A percentile compares a stretch with the other conserved stretches of the same genome.
Evolutionary conservation across 2,113 vertebrate genomes (phyloP).

Genomic region (Falco punctatus): DNA sequence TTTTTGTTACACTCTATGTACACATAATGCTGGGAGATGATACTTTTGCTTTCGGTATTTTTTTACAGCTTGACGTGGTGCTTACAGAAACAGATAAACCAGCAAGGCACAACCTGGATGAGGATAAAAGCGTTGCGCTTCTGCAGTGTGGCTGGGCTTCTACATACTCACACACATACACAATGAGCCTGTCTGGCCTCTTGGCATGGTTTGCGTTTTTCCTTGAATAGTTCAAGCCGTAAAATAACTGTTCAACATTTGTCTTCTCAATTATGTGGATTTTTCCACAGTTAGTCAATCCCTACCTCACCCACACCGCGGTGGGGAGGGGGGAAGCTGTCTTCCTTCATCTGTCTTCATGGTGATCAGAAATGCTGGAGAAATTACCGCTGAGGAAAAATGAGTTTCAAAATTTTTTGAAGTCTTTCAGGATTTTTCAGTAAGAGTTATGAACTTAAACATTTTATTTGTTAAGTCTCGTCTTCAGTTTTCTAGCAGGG

Average conservation of each 20-base stretch:
- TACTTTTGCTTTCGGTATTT: not conserved
- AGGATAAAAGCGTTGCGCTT: not conserved
- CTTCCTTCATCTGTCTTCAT: conserved; percentile 2
- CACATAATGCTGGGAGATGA: not conserved
- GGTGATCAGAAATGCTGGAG: not conserved
- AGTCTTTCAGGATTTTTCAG: not conserved
- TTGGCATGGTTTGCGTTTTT: conserved; percentile 44
- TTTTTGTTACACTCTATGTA: not conserved
- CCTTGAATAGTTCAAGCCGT: conserved; percentile 18
- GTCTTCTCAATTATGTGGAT: conserved; percentile 70
- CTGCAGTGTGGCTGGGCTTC: not conserved
- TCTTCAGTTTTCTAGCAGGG: not conserved
- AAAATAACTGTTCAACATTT: conserved; percentile 60
- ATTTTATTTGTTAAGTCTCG: not conserved
- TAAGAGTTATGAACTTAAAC: not conserved
- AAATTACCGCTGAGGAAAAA: not conserved
- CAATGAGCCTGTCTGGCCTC: conserved; percentile 27
- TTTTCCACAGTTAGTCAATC: conserved; percentile 63
- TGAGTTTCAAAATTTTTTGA: not conserved
- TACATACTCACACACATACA: not conserved
- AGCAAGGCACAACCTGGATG: not conserved
- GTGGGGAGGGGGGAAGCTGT: conserved; percentile 12
- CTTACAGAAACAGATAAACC: not conserved
- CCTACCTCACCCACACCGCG: not conserved
- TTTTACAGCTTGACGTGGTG: not conserved